These are phyloP conservation scores for Temnothorax longispinosus DNA, from an alignment of 1,140 invertebrate genomes.

Conservation along the genomic window DNA sequence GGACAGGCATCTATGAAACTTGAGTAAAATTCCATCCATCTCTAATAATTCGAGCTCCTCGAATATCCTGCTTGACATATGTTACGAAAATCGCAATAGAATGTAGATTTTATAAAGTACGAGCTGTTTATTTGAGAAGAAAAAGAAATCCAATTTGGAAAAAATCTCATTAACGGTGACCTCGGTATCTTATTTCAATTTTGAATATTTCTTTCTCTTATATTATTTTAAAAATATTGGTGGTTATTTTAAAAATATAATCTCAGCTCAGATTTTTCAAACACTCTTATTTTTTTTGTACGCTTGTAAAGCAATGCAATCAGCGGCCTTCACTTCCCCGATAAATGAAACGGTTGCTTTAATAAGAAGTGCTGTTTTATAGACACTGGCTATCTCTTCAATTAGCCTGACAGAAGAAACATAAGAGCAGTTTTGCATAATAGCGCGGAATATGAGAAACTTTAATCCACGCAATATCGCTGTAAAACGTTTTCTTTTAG, in stretches of 20 bases:
- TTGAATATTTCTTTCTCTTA: not conserved
- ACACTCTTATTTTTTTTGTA: not conserved
- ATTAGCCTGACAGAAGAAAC: constrained; percentile 34
- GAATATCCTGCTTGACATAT: constrained; percentile 26
- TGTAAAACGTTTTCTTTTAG: constrained; percentile 24
- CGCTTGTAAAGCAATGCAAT: not conserved
- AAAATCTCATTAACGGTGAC: constrained; percentile 10
- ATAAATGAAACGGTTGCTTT: not conserved
- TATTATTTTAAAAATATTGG: not conserved
- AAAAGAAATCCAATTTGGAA: constrained; percentile 18
- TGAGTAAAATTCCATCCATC: constrained; percentile 56
- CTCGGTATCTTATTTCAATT: not conserved
- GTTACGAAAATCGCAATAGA: constrained; percentile 23
- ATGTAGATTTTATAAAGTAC: not conserved
- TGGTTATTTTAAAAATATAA: not conserved
- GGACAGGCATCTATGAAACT: constrained; percentile 32
- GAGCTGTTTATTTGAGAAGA: not conserved
- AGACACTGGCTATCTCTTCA: constrained; percentile 1
- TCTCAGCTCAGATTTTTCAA: not conserved
- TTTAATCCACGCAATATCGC: constrained; percentile 43
- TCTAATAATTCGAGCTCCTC: constrained; percentile 45
- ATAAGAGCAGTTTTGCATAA: constrained; percentile 50
- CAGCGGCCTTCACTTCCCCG: not conserved
- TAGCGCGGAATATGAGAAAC: constrained; percentile 26
- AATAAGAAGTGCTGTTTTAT: constrained; percentile 23